Percentiles rank a stretch among this genome's conserved stretches.
phyloP scores from a whole-genome alignment of 2,797 vertebrate genomes.

The Diplodus puntazzo region DNA sequence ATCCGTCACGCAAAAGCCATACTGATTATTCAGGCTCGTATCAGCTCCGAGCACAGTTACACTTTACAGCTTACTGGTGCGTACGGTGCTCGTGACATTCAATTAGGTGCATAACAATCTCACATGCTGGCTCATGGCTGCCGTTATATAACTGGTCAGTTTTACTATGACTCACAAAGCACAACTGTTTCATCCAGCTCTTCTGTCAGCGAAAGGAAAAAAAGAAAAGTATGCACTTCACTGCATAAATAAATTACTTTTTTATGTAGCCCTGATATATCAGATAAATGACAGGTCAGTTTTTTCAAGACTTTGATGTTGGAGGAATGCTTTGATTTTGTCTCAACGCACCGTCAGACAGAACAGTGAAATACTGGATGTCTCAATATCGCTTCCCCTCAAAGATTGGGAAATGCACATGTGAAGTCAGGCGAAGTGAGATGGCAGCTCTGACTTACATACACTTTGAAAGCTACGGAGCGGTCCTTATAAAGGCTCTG shows the following conservation, averaged over 20 bases:
- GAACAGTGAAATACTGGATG: neutral
- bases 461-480: neutral
- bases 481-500: neutral
- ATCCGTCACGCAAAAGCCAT: neutral
- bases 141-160: constrained; percentile 7
- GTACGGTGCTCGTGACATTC: neutral
- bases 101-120: neutral
- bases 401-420: neutral
- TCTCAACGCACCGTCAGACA: neutral
- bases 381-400: neutral
- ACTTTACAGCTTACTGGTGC: neutral
- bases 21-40: neutral
- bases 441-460: neutral
- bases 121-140: neutral
- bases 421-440: neutral
- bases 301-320: neutral
- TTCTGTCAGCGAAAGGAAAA: neutral
- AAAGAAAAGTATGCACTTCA: neutral
- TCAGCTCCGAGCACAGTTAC: neutral
- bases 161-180: constrained; percentile 15
- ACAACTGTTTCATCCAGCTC: constrained; percentile 13
- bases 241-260: neutral
- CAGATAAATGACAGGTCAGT: neutral
- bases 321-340: neutral
- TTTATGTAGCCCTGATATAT: neutral